Evolutionary conservation across 2,888 invertebrate genomes (phyloP), one percentile per base, ranked within the genome.

Genomic region (Yponomeuta malinellus): DNA sequence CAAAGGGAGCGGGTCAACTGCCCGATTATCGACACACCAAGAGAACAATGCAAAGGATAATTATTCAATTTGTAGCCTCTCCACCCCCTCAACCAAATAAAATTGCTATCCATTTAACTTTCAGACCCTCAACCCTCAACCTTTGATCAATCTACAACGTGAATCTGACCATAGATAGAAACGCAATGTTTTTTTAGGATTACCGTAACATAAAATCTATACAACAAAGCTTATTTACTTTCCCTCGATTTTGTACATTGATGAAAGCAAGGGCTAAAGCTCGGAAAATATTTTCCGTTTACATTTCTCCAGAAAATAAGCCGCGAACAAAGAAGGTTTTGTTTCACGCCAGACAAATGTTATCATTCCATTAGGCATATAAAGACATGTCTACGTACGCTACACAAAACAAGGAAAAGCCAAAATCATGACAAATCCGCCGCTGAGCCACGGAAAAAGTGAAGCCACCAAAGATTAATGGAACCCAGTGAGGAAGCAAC

Each of bases 61-160:
- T 88, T 87, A 87, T 87, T 86, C 87, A 88, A 88, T 87, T 89
- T 86, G 87, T 88, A 81, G 82, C 85, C 81, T 81, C 80, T 78
- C 77, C 76, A 73, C 73, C 76, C 75, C 71, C 70, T 73, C 73
- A 76, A 76, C 73, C 75, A 77, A 79, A 80, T 83, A 82, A 83
- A 84, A 83, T 81, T 77, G 80, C 80, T 77, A 31, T 74, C 78
- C 81, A 81, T 84, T 84, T 83, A 82, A 83, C 82, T 83, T 81
- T 78, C 75, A 75, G 74, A 74, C 75, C 81, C 76, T 48, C 74
- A 77, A 78, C 78, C 74, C 79, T 80, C 75, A 79, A 78, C 77
- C 77, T 82, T 80, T 82, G 81, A 82, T 80, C 81, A 78, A n/a
- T 68, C 68, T 10, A 68, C 48, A 68, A 29, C 75, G 71, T 70